A percentile compares a stretch with the other conserved stretches of the same genome.
Evolutionary conservation across 23 tunicate genomes (phyloP).

Genomic region (Clavelina lepadiformis): DNA sequence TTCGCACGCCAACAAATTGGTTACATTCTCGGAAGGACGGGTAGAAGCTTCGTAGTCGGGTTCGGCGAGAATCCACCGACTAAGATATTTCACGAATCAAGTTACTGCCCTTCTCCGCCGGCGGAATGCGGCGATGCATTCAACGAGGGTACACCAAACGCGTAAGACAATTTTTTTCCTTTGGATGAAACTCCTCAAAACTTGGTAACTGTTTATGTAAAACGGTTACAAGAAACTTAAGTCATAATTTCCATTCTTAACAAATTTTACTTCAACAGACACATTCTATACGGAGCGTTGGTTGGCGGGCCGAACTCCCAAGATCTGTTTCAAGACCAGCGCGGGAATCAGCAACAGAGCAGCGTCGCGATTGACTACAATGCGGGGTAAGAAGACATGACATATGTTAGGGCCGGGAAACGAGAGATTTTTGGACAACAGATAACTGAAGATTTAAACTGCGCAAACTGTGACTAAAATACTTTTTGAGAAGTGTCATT

Average conservation of each 20-base stretch:
- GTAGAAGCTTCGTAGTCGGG: slow-evolving; percentile 78
- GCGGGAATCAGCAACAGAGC: slow-evolving; percentile 59
- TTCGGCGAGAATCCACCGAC: slow-evolving; percentile 66
- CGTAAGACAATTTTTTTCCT: slow-evolving; percentile 30
- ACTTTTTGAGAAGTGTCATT: too few species aligned
- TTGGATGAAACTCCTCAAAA: too few species aligned
- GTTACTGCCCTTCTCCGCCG: slow-evolving; percentile 70
- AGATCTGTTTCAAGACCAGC: slow-evolving; percentile 45
- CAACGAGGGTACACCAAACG: slow-evolving; percentile 35
- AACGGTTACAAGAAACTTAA: too few species aligned
- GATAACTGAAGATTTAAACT: background rate
- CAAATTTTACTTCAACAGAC: too few species aligned
- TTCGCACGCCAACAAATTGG: slow-evolving; percentile 63
- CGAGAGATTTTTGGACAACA: background rate
- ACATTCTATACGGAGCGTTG: slow-evolving; percentile 74
- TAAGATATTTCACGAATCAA: slow-evolving; percentile 62
- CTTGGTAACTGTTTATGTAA: too few species aligned
- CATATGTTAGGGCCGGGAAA: too few species aligned
- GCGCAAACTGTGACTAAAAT: background rate
- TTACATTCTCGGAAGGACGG: slow-evolving; percentile 75
- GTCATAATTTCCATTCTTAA: too few species aligned
- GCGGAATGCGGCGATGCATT: slow-evolving; percentile 53
- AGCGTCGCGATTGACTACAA: slow-evolving; percentile 89
- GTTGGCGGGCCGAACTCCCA: slow-evolving; percentile 73
- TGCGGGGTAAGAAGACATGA: slow-evolving; percentile 66